Conservation (phyloP, 1,140 invertebrate genomes). For the Nasonia giraulti region DNA sequence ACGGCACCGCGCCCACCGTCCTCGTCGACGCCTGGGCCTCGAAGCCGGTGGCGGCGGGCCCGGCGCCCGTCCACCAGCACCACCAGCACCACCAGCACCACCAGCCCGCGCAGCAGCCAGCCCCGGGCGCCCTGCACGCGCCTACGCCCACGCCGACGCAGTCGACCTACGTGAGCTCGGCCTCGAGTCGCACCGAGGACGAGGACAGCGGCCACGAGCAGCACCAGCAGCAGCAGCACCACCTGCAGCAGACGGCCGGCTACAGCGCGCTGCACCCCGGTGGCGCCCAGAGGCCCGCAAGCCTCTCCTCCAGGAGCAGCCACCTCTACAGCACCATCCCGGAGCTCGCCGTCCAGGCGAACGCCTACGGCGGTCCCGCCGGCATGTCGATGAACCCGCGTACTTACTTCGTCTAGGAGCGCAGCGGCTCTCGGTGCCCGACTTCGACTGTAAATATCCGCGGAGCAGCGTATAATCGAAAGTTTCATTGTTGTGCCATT, state of each 20-base stretch:
- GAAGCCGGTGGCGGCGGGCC: slow-evolving; percentile 62
- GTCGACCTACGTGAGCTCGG: slow-evolving; percentile 79
- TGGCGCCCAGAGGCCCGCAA: slow-evolving; percentile 62
- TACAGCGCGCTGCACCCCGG: slow-evolving; percentile 66
- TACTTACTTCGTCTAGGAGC: slow-evolving; percentile 71
- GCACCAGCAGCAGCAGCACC: slow-evolving; percentile 65
- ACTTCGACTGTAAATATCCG: too few relatives aligned
- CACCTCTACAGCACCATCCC: slow-evolving; percentile 77
- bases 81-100: slow-evolving; percentile 68
- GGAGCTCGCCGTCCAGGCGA: slow-evolving; percentile 69
- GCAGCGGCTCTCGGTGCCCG: too few relatives aligned
- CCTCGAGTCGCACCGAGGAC: slow-evolving; percentile 77
- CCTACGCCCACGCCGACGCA: slow-evolving; percentile 78
- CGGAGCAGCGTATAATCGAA: not conserved
- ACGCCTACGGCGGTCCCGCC: slow-evolving; percentile 55
- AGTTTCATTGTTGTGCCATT: slow-evolving; percentile 30
- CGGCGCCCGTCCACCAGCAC: slow-evolving; percentile 67
- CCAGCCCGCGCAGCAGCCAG: slow-evolving; percentile 71
- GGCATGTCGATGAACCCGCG: slow-evolving; percentile 67
- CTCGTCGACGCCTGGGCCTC: slow-evolving; percentile 76
- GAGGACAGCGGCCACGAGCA: slow-evolving; percentile 76
- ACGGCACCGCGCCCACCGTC: slow-evolving; percentile 76
- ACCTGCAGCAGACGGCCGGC: slow-evolving; percentile 66
- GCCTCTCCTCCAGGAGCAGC: slow-evolving; percentile 70
- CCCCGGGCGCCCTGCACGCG: slow-evolving; percentile 72